phyloP scores from a whole-genome alignment of 2,888 invertebrate genomes.

The Scaptomyza polygonia region DNA sequence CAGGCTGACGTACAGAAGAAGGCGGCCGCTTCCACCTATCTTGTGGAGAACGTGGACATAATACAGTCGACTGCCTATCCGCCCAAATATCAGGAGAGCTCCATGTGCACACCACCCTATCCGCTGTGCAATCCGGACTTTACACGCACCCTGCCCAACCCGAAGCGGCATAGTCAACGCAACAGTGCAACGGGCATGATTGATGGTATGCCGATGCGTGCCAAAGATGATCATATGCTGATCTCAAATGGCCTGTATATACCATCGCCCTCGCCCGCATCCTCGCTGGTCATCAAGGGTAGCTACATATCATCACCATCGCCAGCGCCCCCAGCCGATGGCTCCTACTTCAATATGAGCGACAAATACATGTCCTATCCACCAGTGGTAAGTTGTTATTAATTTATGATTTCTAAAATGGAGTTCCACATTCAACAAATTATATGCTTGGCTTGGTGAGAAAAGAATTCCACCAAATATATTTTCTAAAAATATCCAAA shows the following conservation, averaged over 20 bases:
- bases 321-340: conserved; percentile 83
- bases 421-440: neutral
- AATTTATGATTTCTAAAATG: neutral
- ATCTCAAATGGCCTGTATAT: conserved; percentile 82
- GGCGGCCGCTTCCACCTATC: conserved; percentile 82
- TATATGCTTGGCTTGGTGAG: conserved; percentile 3
- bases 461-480: neutral
- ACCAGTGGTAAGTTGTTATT: conserved; percentile 78
- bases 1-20: conserved; percentile 83
- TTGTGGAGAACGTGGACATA: conserved; percentile 82
- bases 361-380: conserved; percentile 83
- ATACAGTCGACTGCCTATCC: conserved; percentile 83
- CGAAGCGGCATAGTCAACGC: conserved; percentile 81
- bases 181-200: conserved; percentile 74
- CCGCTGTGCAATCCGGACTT: conserved; percentile 82
- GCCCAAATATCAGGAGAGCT: conserved; percentile 83
- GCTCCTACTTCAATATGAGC: conserved; percentile 83
- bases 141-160: conserved; percentile 83
- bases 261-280: conserved; percentile 82
- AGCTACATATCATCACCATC: conserved; percentile 83
- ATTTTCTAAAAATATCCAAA: neutral
- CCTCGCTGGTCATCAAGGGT: conserved; percentile 82
- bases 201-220: conserved; percentile 74
- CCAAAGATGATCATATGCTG: conserved; percentile 83
- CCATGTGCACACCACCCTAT: conserved; percentile 82